phyloP scores from a whole-genome alignment of 2,888 invertebrate genomes.

The Nephrotoma guestfalica region DNA sequence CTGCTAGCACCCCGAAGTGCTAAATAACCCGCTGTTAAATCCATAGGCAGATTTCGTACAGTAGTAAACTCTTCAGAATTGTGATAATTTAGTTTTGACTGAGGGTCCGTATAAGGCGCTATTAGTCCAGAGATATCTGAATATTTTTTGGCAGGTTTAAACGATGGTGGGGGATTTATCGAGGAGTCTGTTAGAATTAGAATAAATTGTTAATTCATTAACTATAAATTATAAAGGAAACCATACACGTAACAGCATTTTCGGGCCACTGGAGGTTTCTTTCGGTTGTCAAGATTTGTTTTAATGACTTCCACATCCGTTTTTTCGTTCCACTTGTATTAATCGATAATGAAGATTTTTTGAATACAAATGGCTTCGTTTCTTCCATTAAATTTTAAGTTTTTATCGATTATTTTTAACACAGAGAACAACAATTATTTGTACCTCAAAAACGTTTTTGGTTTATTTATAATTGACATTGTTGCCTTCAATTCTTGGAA shows the following conservation, averaged over 20 bases:
- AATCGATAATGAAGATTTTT: conserved; percentile 20
- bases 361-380: conserved; percentile 14
- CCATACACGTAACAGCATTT: conserved; percentile 60
- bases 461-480: too few species aligned
- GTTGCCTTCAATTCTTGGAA: too few species aligned
- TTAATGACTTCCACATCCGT: conserved; percentile 74
- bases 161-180: conserved; percentile 82
- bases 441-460: too few species aligned
- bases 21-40: conserved; percentile 80
- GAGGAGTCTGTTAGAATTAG: conserved; percentile 47
- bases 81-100: conserved; percentile 73
- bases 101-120: conserved; percentile 81
- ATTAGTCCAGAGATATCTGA: conserved; percentile 83
- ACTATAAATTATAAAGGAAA: background rate
- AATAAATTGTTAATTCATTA: background rate
- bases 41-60: conserved; percentile 74
- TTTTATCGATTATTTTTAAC: background rate
- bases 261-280: conserved; percentile 62
- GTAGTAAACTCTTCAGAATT: conserved; percentile 79
- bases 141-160: conserved; percentile 83
- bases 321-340: conserved; percentile 40
- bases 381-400: background rate
- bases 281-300: conserved; percentile 75
- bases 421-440: too few species aligned
- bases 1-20: conserved; percentile 70